Base-by-base conservation (phyloP, 2,888 invertebrate genomes). In the Mythimna loreyi region DNA sequence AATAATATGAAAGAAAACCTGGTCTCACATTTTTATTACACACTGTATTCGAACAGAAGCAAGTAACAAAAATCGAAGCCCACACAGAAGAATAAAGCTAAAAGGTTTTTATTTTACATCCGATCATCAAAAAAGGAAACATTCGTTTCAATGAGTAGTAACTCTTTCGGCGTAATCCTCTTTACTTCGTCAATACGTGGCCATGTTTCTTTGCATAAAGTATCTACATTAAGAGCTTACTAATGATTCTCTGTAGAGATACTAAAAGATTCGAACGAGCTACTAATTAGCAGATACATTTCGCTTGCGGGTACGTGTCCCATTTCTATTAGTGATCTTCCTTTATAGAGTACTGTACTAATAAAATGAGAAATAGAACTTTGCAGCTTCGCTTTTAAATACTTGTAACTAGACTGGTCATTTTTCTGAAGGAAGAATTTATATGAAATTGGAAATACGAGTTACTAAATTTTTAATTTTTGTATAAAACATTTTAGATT, bases 271-370 rank as follows among this genome's bases (percentile, higher is more conserved):
- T 45, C 8, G 25, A 64, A 30, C 11, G 43, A 61, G 36, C 52
- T 50, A 61, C 45, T 67, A 67, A 78, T 78, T 77, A 78, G 36
- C 47, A 11, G 53, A 72, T 72, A 55, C 30, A 64, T 64, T 58
- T 59, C 11, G 43, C 59, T 25, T 49, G 56, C 36, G 53, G 43
- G 11, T 47, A 57, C 50, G 58, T 28, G 47, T 21, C 16, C 23
- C n/a, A 21, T 47, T 49, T 63, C 33, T 40, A 43, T 66, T 57
- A 65, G 25, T 57, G 11, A 45, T 19, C 11, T 45, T 59, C n/a
- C 23, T 49, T 53, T 45, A 55, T 19, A 25, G 11, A 30, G 30
- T 63, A 53, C n/a, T 49, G 50, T 25, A 67, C 21, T 5, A 56
- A 57, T 21, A 30, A 52, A 57, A 59, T 36, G 6, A 25, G 56